Conservation (phyloP, 2,888 invertebrate species). For the Nemurella pictetii region DNA sequence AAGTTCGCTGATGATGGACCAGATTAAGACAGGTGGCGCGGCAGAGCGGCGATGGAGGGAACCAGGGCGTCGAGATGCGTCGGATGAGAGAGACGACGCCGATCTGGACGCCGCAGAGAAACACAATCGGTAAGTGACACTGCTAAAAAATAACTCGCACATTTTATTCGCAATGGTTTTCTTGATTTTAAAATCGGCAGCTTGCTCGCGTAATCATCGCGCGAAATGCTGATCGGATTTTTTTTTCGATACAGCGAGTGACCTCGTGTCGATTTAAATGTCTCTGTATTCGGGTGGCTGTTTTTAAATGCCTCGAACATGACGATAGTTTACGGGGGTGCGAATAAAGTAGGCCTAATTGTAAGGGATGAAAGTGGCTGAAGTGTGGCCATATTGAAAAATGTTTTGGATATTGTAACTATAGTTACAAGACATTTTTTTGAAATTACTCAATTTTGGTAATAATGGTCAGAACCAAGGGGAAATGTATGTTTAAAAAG, state of each 20-base stretch:
- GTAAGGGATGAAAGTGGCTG: background rate
- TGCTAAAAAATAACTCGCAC: background rate
- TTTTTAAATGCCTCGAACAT: background rate
- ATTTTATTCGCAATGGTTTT: background rate
- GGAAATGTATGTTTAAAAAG: too few relatives aligned
- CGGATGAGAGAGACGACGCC: constrained; percentile 30
- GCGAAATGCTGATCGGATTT: background rate
- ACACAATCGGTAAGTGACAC: constrained; percentile 32
- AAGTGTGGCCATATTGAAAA: background rate
- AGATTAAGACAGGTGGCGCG: constrained; percentile 21
- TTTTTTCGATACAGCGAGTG: background rate
- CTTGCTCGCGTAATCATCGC: background rate
- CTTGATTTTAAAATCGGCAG: background rate
- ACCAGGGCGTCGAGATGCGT: constrained; percentile 34
- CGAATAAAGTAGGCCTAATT: background rate
- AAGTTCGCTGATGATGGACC: background rate
- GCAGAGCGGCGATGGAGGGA: constrained; percentile 34
- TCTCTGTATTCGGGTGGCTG: background rate
- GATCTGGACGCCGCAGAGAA: background rate
- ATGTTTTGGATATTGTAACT: too few relatives aligned
- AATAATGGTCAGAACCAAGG: too few relatives aligned
- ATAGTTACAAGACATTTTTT: too few relatives aligned
- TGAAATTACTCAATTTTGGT: too few relatives aligned
- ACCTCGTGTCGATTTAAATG: background rate
- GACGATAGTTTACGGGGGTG: background rate